Base-by-base conservation (phyloP, 2,797 vertebrate genomes). In the Melopsittacus undulatus region DNA sequence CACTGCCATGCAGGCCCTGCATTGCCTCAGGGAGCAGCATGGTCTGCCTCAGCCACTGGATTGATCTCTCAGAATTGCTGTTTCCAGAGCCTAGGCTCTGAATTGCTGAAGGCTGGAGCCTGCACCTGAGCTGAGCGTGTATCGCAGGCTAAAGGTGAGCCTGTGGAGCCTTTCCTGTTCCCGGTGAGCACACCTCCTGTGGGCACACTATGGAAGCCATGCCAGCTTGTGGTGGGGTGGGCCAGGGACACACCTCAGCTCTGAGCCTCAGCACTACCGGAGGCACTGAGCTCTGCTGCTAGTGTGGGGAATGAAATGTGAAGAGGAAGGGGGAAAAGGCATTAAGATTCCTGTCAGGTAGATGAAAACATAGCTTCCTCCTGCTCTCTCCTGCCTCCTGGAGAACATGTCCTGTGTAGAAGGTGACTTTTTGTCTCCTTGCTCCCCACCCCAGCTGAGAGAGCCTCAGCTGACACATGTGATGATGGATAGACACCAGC, bases 371-470 rank as follows among this genome's bases (percentile, higher is more conserved):
- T 51, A 32, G 18, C 72, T 30, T 82, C 46, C 51, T 68, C 49
- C 80, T 89, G 68, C 76, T 67, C 54, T 59, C 23, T 83, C 17
- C 54, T 82, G 76, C 52, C 69, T 93, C 67, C 77, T 82, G 88
- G 46, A 90, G 87, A 90, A 48, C 66, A 73, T 30, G 52, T 43
- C 0, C 1, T 10, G 4, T 15, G 24, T 17, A n/a, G 75, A 94
- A 91, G 67, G 88, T 95, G 93, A 95, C 80, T 90, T 95, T 94
- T 78, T 75, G 83, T 88, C 43, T 95, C 81, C 66, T 88, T 32
- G 26, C 79, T 87, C 69, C 54, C 75, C 27, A 20, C 22, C 23
- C 1, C 16, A 82, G 78, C 70, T 52, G 74, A 40, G 89, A 69
- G 83, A 11, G 49, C 21, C 78, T 68, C 49, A 5, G 84, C 94